Conservation (phyloP, 2,797 vertebrate genomes). For the Simalia tracyae region DNA sequence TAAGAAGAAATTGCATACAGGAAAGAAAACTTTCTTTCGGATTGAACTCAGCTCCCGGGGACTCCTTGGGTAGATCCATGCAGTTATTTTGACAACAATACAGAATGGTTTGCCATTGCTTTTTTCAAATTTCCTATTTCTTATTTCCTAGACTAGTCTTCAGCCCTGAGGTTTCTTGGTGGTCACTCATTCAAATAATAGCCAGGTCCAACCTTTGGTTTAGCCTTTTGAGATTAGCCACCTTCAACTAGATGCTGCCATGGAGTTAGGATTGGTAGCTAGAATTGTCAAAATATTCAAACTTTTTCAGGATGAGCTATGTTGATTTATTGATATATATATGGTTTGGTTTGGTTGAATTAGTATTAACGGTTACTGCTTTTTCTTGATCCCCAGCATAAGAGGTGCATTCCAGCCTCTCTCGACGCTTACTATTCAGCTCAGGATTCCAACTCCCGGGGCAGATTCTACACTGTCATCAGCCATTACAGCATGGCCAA, state of each 20-base stretch:
- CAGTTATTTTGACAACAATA: neutral
- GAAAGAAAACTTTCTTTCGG: neutral
- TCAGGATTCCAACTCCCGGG: conserved; percentile 92
- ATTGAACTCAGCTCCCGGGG: neutral
- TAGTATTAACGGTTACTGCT: conserved; percentile 11
- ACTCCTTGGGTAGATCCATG: neutral
- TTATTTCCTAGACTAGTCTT: neutral
- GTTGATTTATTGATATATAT: too few species aligned
- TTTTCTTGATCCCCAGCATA: conserved; percentile 80
- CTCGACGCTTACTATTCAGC: conserved; percentile 96
- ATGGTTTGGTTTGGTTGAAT: neutral
- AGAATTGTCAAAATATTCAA: neutral
- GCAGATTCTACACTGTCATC: conserved; percentile 97
- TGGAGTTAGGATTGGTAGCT: neutral
- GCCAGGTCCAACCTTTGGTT: neutral
- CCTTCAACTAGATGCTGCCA: neutral
- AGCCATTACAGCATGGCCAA: conserved; percentile 99
- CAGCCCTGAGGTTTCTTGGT: neutral
- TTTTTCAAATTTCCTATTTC: neutral
- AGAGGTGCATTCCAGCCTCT: conserved; percentile 95
- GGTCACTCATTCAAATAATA: neutral
- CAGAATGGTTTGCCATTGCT: neutral
- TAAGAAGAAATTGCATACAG: neutral
- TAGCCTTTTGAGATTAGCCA: neutral
- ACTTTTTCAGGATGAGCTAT: neutral